Conservation (phyloP, 1,140 invertebrate genomes). For the Sitophilus oryzae region DNA sequence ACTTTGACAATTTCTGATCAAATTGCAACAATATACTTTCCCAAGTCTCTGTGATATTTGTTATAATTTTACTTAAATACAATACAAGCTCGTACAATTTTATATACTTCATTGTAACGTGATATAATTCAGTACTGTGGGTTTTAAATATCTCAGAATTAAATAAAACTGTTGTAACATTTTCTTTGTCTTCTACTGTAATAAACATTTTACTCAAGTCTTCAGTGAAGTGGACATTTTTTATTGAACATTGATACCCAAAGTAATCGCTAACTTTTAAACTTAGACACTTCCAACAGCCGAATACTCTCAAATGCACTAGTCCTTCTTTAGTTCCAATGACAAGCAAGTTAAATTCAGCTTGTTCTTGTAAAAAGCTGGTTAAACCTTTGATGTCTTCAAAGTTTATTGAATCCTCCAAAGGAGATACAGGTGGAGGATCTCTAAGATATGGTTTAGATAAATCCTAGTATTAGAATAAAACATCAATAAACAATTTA, state of each 20-base stretch:
- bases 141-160: conserved; percentile 63
- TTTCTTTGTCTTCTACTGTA: conserved; percentile 48
- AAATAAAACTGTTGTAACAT: conserved; percentile 53
- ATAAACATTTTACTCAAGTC: conserved; percentile 56
- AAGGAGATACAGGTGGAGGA: conserved; percentile 41
- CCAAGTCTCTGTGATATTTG: conserved; percentile 87
- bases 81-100: conserved; percentile 58
- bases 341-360: conserved; percentile 68
- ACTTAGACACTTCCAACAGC: conserved; percentile 71
- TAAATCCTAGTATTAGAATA: conserved; percentile 53
- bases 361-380: conserved; percentile 59
- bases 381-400: conserved; percentile 56
- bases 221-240: conserved; percentile 55
- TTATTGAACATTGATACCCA: conserved; percentile 50
- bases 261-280: conserved; percentile 57
- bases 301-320: conserved; percentile 74
- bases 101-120: conserved; percentile 65
- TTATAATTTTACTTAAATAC: conserved; percentile 70
- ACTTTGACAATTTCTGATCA: conserved; percentile 85
- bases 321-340: conserved; percentile 68
- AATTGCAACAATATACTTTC: conserved; percentile 91
- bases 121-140: conserved; percentile 60
- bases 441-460: conserved; percentile 50
- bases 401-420: conserved; percentile 47
- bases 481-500: conserved; percentile 50